Evolutionary conservation across 2,888 invertebrate genomes (phyloP), one percentile per base, ranked within the genome.

Genomic region (Tachina fera): DNA sequence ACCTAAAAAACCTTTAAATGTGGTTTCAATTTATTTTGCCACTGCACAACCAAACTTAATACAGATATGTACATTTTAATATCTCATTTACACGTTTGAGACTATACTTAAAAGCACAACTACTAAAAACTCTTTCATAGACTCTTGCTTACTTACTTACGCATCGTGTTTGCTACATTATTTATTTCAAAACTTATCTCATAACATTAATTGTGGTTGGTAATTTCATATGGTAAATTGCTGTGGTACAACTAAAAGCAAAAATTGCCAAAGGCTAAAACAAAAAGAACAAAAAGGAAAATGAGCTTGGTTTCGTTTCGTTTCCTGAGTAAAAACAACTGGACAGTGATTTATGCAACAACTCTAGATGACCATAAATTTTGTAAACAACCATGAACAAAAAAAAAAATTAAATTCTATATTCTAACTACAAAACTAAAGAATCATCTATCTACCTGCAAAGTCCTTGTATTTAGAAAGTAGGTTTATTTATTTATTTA

Each of bases 131-230:
- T 71, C 11, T 3, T 58, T 58, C 45, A 45, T 31, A 31, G 9
- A 65, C 39, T 47, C 51, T 2, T 65, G 16, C 41, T 2, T 65
- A 14, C 41, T 3, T 72, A 65, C 31, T 3, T 72, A 65, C 60
- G 9, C 61, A 70, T 43, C 61, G 47, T 78, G 61, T 19, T 72
- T 67, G 65, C 60, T 75, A 61, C 83, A 87, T 87, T 83, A 87
- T 87, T 87, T 87, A 87, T 87, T 84, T 82, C 79, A 79, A 87
- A 87, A 87, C 82, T 87, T 87, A 87, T 87, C 87, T 87, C 86
- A 91, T 91, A 91, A 91, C 92, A 92, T 92, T 92, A 92, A 92
- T 92, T 92, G 92, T 90, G 92, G 92, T 90, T 90, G 92, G 91
- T 89, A 89, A 89, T 83, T 86, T 83, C 61, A 84, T 77, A 84